Evolutionary conservation across 2,888 invertebrate species (phyloP).

Genomic region (Amiota minor): DNA sequence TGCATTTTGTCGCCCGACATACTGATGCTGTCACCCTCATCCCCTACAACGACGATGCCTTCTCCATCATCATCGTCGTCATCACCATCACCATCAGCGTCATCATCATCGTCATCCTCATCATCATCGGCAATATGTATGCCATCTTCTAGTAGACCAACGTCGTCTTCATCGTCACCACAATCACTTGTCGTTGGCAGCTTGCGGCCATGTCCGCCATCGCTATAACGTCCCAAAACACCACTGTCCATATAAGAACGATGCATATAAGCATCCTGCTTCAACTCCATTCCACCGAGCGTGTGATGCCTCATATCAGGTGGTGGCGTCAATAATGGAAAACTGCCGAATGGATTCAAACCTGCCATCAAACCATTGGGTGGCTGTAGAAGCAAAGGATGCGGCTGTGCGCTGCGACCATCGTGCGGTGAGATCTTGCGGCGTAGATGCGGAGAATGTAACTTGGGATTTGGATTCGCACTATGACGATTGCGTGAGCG

Average conservation of each 20-base stretch:
- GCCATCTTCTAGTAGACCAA: constrained; percentile 65
- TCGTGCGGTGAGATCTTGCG: constrained; percentile 96
- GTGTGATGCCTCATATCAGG: constrained; percentile 72
- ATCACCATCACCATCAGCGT: constrained; percentile 74
- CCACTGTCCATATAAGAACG: constrained; percentile 75
- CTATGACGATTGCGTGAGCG: constrained; percentile 96
- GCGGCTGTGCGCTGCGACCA: constrained; percentile 90
- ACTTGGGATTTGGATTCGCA: constrained; percentile 97
- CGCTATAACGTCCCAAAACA: constrained; percentile 74
- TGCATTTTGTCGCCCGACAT: constrained; percentile 71
- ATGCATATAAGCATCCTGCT: constrained; percentile 77
- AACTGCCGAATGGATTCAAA: constrained; percentile 84
- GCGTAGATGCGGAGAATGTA: constrained; percentile 95
- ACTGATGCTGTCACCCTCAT: constrained; percentile 81
- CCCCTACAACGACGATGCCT: constrained; percentile 85
- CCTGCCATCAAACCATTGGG: constrained; percentile 75
- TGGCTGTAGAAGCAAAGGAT: constrained; percentile 85
- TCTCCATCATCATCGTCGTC: constrained; percentile 74
- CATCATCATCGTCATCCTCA: constrained; percentile 75
- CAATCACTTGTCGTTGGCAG: constrained; percentile 56
- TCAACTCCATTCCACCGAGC: constrained; percentile 77
- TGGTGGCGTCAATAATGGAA: constrained; percentile 82
- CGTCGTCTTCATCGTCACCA: constrained; percentile 72
- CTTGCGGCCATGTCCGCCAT: constrained; percentile 65
- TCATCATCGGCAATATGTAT: constrained; percentile 65